Conservation (phyloP, 1,140 invertebrate genomes). For the Lasioglossum albipes region DNA sequence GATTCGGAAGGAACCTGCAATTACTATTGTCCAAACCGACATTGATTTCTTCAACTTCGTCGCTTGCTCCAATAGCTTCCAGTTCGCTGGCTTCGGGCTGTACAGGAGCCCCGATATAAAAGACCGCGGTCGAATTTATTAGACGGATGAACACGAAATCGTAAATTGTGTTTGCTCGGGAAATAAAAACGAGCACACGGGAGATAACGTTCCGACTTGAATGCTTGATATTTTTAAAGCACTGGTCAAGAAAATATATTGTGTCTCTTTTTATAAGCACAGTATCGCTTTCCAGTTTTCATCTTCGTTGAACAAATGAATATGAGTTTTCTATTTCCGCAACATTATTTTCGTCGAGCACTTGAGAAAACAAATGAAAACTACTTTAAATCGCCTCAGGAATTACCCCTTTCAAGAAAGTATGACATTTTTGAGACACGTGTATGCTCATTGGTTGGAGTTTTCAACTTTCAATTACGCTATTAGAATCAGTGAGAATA, state of each 20-base stretch:
- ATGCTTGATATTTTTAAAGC: neutral
- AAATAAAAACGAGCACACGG: constrained; percentile 1
- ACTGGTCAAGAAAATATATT: neutral
- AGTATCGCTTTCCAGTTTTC: too few relatives aligned
- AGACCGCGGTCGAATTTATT: constrained; percentile 37
- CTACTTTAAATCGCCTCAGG: too few relatives aligned
- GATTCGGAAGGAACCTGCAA: neutral
- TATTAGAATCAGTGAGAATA: too few relatives aligned
- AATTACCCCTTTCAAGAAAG: too few relatives aligned
- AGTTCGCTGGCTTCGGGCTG: constrained; percentile 44
- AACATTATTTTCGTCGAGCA: too few relatives aligned
- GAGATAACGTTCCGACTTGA: neutral
- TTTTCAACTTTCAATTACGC: too few relatives aligned
- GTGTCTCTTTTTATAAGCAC: too few relatives aligned
- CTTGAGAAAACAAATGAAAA: too few relatives aligned
- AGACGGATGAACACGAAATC: constrained; percentile 32
- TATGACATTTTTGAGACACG: too few relatives aligned
- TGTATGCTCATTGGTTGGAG: too few relatives aligned
- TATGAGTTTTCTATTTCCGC: too few relatives aligned
- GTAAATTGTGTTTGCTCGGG: constrained; percentile 14
- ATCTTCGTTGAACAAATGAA: too few relatives aligned
- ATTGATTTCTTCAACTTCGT: constrained; percentile 64
- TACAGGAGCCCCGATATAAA: constrained; percentile 15
- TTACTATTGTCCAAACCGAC: constrained; percentile 54
- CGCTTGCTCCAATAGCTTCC: constrained; percentile 51